phyloP scores from a whole-genome alignment of 2,888 invertebrate species.

The Stenoptilia bipunctidactyla region DNA sequence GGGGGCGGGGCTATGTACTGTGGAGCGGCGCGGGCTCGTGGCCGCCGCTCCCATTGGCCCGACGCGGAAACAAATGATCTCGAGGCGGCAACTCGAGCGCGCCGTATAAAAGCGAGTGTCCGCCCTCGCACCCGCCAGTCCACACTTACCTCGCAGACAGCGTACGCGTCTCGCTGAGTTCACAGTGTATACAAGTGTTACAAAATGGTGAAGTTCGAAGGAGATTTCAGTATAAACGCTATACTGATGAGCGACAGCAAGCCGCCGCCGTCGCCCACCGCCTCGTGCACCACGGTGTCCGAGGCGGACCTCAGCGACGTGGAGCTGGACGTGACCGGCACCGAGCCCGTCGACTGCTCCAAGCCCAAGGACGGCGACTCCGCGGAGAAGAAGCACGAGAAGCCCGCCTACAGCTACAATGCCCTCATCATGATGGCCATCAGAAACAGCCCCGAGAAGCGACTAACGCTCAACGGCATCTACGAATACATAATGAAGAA shows the following conservation, averaged over 20 bases:
- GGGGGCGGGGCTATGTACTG: not conserved
- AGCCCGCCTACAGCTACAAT: slow-evolving; percentile 98
- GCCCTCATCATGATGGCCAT: slow-evolving; percentile 99
- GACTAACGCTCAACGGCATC: slow-evolving; percentile 95
- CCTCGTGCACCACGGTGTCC: slow-evolving; percentile 46
- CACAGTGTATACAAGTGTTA: slow-evolving; percentile 33
- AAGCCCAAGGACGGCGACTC: slow-evolving; percentile 54
- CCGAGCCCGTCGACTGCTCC: slow-evolving; percentile 80
- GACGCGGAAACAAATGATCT: slow-evolving; percentile 23
- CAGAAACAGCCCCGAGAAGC: slow-evolving; percentile 91
- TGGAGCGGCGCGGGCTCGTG: slow-evolving; percentile 15
- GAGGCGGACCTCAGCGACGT: slow-evolving; percentile 71
- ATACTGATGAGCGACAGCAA: slow-evolving; percentile 74
- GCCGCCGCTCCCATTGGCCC: slow-evolving; percentile 36
- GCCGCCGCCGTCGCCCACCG: slow-evolving; percentile 52
- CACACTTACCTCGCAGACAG: slow-evolving; percentile 42
- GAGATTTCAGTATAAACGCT: slow-evolving; percentile 85
- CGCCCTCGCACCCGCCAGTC: slow-evolving; percentile 62
- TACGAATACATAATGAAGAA: slow-evolving; percentile 99
- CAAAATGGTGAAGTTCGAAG: slow-evolving; percentile 71
- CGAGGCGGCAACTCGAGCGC: slow-evolving; percentile 33
- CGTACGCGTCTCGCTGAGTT: slow-evolving; percentile 32
- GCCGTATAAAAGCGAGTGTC: slow-evolving; percentile 43
- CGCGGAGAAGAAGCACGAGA: slow-evolving; percentile 81
- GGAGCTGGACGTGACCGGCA: slow-evolving; percentile 83